Evolutionary conservation across 2,113 vertebrate genomes (phyloP).

Genomic region (Amazona vittata): DNA sequence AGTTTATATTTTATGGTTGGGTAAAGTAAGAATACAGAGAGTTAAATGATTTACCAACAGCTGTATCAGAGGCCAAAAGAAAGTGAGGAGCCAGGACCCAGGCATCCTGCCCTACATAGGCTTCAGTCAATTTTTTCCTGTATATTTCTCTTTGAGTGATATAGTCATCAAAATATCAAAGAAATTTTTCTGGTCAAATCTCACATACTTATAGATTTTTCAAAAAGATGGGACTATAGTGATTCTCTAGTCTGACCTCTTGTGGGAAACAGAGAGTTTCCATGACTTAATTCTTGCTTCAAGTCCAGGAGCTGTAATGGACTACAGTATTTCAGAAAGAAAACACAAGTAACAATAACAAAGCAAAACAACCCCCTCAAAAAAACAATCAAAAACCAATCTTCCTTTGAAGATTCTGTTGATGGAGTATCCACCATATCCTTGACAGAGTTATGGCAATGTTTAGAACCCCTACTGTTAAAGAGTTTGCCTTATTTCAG

Average conservation of each 20-base stretch:
- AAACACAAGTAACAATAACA: neutral
- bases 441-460: neutral
- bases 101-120: neutral
- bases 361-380: neutral
- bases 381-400: neutral
- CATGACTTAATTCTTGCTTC: neutral
- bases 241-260: neutral
- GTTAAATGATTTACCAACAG: neutral
- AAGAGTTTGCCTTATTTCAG: neutral
- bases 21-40: neutral
- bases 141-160: neutral
- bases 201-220: neutral
- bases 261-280: neutral
- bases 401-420: neutral
- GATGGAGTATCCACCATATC: neutral
- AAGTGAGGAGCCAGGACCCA: neutral
- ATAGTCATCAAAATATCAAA: neutral
- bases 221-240: neutral
- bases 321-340: neutral
- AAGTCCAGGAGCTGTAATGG: neutral
- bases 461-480: neutral
- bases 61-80: neutral
- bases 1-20: neutral
- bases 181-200: neutral
- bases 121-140: neutral